Evolutionary conservation across 2,113 vertebrate species (phyloP).

Genomic region (Semicossyphus pulcher): DNA sequence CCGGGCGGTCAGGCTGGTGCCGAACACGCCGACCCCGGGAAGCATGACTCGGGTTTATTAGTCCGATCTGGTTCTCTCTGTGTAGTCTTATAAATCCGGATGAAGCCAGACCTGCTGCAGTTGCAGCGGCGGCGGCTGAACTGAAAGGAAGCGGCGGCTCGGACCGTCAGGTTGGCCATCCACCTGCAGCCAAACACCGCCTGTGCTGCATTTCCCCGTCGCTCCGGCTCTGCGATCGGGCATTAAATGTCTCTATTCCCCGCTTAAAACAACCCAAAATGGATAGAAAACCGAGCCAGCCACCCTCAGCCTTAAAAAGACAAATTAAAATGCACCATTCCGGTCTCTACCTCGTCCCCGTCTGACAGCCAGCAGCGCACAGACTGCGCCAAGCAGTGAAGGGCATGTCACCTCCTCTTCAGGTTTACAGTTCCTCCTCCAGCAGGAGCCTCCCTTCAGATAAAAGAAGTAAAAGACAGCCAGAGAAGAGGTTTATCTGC

Average conservation of each 20-base stretch:
- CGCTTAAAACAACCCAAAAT: not conserved
- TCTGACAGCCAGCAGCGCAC: constrained; percentile 51
- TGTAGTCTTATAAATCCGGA: not conserved
- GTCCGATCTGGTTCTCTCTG: not conserved
- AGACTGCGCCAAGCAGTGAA: constrained; percentile 64
- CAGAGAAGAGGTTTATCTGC: not conserved
- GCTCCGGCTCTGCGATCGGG: constrained; percentile 47
- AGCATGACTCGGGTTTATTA: constrained; percentile 88
- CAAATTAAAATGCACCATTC: constrained; percentile 29
- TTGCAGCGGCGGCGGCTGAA: constrained; percentile 27
- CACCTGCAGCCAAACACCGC: constrained; percentile 72
- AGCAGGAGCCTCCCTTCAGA: constrained; percentile 68
- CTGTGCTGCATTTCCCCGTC: constrained; percentile 71
- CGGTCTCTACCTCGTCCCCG: constrained; percentile 25
- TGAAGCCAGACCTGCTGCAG: constrained; percentile 33
- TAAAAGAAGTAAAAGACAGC: too few species aligned
- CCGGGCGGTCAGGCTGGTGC: constrained; percentile 94
- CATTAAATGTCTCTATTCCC: not conserved
- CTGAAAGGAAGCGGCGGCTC: constrained; percentile 32
- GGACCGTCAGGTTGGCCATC: constrained; percentile 74
- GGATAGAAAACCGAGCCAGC: not conserved
- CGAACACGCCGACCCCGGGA: constrained; percentile 97
- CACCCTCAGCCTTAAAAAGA: not conserved
- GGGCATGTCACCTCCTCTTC: constrained; percentile 75
- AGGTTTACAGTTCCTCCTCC: constrained; percentile 7